A percentile compares a stretch with the other conserved stretches of the same genome.
These are phyloP conservation scores for Drosophila multiciliata DNA, from an alignment of 2,888 invertebrate species.

Conservation along the genomic window DNA sequence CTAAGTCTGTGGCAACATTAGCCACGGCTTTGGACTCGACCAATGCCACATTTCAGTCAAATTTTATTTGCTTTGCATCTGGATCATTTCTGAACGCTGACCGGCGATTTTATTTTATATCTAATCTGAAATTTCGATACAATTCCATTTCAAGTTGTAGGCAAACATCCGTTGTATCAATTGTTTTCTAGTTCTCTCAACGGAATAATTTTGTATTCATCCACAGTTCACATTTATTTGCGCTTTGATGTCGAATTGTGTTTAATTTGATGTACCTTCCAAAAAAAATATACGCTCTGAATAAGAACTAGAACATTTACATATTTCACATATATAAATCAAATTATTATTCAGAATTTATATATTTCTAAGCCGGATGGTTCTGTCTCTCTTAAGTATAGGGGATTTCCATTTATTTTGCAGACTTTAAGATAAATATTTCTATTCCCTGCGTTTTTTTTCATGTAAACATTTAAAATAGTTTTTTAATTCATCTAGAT, in stretches of 20 bases:
- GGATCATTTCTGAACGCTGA: slow-evolving; percentile 8
- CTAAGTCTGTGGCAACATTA: slow-evolving; percentile 49
- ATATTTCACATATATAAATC: background rate
- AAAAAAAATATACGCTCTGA: background rate
- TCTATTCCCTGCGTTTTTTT: too few relatives aligned
- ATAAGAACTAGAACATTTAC: background rate
- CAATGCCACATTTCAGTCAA: slow-evolving; percentile 20
- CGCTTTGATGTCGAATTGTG: slow-evolving; percentile 36
- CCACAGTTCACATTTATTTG: slow-evolving; percentile 36
- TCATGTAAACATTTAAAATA: background rate
- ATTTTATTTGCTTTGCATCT: slow-evolving; percentile 48
- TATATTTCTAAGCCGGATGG: too few relatives aligned
- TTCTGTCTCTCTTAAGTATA: background rate
- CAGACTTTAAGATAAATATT: background rate
- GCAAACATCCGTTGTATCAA: slow-evolving; percentile 26
- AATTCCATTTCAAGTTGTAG: slow-evolving; percentile 23
- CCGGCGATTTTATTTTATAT: background rate
- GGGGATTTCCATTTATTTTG: background rate
- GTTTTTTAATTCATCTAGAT: background rate
- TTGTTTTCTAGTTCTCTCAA: slow-evolving; percentile 27
- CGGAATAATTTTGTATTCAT: slow-evolving; percentile 25
- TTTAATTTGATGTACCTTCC: slow-evolving; percentile 20
- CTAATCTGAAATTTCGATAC: slow-evolving; percentile 26
- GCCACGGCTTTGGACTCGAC: slow-evolving; percentile 9
- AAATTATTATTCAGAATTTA: background rate